Conservation (phyloP, 1,140 invertebrate species). For the Cataglyphis hispanica region DNA sequence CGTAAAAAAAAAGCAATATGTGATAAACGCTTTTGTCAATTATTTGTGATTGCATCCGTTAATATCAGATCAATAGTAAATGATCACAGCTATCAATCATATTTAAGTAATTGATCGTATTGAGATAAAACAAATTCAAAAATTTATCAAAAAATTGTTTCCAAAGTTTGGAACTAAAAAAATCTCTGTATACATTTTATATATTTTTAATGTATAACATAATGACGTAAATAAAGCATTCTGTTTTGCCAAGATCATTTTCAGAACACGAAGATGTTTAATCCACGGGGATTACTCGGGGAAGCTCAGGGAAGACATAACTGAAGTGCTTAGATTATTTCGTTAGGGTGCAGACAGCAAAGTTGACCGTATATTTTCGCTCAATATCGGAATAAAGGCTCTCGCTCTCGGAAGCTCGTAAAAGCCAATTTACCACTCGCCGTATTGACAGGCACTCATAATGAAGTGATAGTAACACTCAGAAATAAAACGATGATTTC, state of each 20-base stretch:
- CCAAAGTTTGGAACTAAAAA: not conserved
- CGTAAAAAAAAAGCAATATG: not conserved
- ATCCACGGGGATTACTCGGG: not conserved
- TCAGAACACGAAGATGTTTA: not conserved
- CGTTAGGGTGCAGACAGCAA: conserved; percentile 34
- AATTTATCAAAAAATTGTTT: no score
- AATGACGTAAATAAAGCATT: not conserved
- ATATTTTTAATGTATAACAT: not conserved
- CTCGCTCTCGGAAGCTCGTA: conserved; percentile 37
- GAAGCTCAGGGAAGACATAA: conserved; percentile 31
- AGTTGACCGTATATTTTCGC: conserved; percentile 37
- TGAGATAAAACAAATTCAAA: not conserved
- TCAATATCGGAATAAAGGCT: conserved; percentile 55
- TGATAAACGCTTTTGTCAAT: conserved; percentile 6
- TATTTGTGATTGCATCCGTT: not conserved
- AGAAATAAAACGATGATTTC: conserved; percentile 38
- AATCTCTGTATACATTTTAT: not conserved
- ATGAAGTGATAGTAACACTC: conserved; percentile 33
- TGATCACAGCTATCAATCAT: not conserved
- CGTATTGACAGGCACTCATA: conserved; percentile 36
- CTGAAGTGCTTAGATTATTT: conserved; percentile 22
- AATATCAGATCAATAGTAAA: not conserved
- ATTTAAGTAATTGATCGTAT: not conserved
- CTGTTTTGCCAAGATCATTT: not conserved
- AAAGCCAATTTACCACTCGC: conserved; percentile 47